A percentile compares a stretch with the other conserved stretches of the same genome.
Conservation (phyloP, 2,888 invertebrate genomes). For the Cheilosia variabilis region DNA sequence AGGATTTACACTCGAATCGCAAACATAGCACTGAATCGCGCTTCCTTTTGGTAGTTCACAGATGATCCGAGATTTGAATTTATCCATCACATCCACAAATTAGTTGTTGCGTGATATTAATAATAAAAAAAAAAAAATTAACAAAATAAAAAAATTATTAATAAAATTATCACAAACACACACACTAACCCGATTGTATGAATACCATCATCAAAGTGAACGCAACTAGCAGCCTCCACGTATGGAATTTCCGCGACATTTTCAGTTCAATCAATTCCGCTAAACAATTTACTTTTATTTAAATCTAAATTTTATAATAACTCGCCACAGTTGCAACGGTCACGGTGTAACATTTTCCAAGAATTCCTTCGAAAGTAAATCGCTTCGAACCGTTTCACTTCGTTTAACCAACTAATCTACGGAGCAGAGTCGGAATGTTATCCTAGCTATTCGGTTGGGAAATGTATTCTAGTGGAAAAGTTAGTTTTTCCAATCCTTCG, state of each 20-base stretch:
- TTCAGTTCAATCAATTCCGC: not conserved
- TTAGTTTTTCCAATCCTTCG: conserved; percentile 47
- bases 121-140: conserved; percentile 37
- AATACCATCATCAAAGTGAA: conserved; percentile 52
- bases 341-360: conserved; percentile 23
- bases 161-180: conserved; percentile 9
- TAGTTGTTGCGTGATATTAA: conserved; percentile 23
- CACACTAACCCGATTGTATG: conserved; percentile 70
- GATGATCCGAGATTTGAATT: conserved; percentile 24
- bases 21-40: conserved; percentile 85
- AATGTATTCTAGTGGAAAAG: conserved; percentile 55
- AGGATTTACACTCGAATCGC: conserved; percentile 85
- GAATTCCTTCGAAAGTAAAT: conserved; percentile 19
- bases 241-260: conserved; percentile 70
- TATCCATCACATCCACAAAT: conserved; percentile 21
- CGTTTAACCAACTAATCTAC: conserved; percentile 62
- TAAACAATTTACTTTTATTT: conserved; percentile 18
- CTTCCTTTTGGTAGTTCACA: conserved; percentile 79
- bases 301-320: conserved; percentile 15
- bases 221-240: conserved; percentile 47
- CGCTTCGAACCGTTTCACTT: conserved; percentile 63
- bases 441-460: conserved; percentile 50
- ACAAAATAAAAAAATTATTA: conserved; percentile 3
- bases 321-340: conserved; percentile 50
- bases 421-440: conserved; percentile 49